Conservation (phyloP, 2,888 invertebrate species). For the Pantelozetes paolii region DNA sequence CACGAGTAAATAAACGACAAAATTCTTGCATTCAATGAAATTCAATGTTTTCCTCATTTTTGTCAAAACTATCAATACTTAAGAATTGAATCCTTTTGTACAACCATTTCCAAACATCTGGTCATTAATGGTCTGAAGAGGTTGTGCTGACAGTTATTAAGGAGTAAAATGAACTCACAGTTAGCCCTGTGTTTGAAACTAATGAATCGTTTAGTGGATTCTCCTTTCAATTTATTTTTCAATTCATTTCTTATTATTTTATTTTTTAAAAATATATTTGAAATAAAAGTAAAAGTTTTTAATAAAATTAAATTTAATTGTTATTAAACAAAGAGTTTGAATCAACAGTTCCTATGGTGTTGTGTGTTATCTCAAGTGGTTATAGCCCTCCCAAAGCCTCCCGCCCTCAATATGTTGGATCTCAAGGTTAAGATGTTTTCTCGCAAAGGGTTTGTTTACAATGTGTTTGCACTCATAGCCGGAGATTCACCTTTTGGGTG, state of each 20-base stretch:
- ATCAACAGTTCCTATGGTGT: no score
- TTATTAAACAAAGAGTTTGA: no score
- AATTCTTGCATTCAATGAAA: neutral
- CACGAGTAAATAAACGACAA: neutral
- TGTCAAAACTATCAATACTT: neutral
- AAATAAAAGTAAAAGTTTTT: no score
- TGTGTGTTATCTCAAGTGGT: no score
- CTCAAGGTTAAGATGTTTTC: conserved; percentile 25
- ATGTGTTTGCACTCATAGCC: conserved; percentile 23
- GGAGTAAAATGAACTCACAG: neutral
- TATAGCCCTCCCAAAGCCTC: conserved; percentile 6
- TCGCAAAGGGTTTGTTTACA: conserved; percentile 9
- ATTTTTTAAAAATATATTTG: no score
- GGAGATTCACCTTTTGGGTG: conserved; percentile 24
- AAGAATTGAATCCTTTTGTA: conserved; percentile 11
- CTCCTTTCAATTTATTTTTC: no score
- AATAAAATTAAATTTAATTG: no score
- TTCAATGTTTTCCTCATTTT: neutral
- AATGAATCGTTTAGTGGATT: no score
- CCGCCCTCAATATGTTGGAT: neutral
- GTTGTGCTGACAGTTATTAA: neutral
- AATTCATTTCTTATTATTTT: no score
- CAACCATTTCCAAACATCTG: conserved; percentile 1
- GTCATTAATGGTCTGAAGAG: neutral
- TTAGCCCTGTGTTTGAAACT: neutral